Evolutionary conservation across 1,140 invertebrate genomes (phyloP).

Genomic region (Phymastichus coffea): DNA sequence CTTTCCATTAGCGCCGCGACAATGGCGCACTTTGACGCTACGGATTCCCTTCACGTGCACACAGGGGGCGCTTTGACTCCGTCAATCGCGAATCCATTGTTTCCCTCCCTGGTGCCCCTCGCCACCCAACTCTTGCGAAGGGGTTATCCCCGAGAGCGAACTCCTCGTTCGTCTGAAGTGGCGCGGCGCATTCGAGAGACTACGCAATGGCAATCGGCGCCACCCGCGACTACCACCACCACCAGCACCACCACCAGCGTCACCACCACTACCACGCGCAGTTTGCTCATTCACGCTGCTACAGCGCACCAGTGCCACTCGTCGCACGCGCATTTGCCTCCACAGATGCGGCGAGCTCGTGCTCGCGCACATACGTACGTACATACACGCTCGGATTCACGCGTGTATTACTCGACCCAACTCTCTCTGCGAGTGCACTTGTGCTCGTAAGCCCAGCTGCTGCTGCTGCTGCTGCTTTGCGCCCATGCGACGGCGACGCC

Average conservation of each 20-base stretch:
- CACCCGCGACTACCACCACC: background rate
- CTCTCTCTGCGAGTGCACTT: too few relatives aligned
- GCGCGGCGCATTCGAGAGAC: slow-evolving; percentile 13
- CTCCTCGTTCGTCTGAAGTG: slow-evolving; percentile 19
- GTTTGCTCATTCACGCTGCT: background rate
- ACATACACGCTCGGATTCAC: background rate
- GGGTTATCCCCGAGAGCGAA: slow-evolving; percentile 4
- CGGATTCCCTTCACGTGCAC: background rate
- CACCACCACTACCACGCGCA: background rate
- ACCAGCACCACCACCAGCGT: background rate
- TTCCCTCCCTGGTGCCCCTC: too few relatives aligned
- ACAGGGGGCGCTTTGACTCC: background rate
- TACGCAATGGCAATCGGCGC: slow-evolving; percentile 11
- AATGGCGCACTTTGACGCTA: slow-evolving; percentile 47
- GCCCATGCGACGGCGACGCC: too few relatives aligned
- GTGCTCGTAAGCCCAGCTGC: too few relatives aligned
- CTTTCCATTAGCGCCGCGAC: slow-evolving; percentile 53
- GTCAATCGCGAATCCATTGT: slow-evolving; percentile 16
- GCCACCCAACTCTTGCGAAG: background rate
- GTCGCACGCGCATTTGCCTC: background rate
- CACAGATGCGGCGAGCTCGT: background rate
- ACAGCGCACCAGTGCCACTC: background rate
- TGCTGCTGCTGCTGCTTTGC: too few relatives aligned
- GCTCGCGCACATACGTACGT: background rate
- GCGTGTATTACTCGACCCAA: too few relatives aligned